phyloP scores from a whole-genome alignment of 2,888 invertebrate genomes.

The Baronia brevicornis region DNA sequence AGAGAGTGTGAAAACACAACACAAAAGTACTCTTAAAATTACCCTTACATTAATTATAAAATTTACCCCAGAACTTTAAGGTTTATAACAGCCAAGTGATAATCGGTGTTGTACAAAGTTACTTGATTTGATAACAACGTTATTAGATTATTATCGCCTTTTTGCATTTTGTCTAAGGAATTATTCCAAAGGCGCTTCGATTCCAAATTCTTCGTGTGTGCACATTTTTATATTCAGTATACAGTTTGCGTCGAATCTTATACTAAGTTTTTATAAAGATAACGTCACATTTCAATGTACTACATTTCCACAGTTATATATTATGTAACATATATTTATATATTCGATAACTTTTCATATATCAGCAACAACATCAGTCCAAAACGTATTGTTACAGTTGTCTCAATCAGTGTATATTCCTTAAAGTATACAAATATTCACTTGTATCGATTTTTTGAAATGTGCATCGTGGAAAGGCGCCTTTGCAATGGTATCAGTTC shows the following conservation, averaged over 20 bases:
- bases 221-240: too few relatives aligned
- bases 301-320: slow-evolving; percentile 6
- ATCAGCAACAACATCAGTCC: slow-evolving; percentile 1
- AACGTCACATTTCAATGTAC: too few relatives aligned
- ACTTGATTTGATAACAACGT: slow-evolving; percentile 8
- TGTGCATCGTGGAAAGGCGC: slow-evolving; percentile 39
- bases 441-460: slow-evolving; percentile 15
- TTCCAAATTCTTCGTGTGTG: too few relatives aligned
- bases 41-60: slow-evolving; percentile 57
- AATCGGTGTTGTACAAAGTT: slow-evolving; percentile 23
- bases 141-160: slow-evolving; percentile 26
- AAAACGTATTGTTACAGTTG: slow-evolving; percentile 2
- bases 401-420: too few relatives aligned
- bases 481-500: slow-evolving; percentile 40
- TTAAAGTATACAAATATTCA: slow-evolving; percentile 7
- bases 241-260: too few relatives aligned
- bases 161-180: too few relatives aligned
- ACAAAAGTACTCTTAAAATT: slow-evolving; percentile 43
- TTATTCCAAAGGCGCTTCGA: too few relatives aligned
- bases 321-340: slow-evolving; percentile 4
- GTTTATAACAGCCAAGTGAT: slow-evolving; percentile 45
- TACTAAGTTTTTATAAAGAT: too few relatives aligned
- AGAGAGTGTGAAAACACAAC: slow-evolving; percentile 29
- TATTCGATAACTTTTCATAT: background rate
- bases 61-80: slow-evolving; percentile 48